phyloP scores from a whole-genome alignment of 1,140 invertebrate genomes.

The Trichonephila clavipes region DNA sequence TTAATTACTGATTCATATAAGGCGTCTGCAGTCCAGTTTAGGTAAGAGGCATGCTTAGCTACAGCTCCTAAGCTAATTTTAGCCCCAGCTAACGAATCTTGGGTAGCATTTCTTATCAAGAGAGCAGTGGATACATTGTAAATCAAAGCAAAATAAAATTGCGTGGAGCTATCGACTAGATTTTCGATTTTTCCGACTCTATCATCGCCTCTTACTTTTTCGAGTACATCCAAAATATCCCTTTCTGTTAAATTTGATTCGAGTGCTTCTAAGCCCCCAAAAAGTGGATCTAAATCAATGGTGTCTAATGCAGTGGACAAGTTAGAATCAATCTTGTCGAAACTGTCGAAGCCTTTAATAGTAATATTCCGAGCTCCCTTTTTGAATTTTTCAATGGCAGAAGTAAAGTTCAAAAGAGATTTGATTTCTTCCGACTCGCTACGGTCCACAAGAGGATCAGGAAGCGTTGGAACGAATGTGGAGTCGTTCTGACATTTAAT shows the following conservation, averaged over 20 bases:
- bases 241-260: neutral
- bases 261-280: neutral
- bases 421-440: neutral
- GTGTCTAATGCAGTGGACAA: neutral
- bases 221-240: neutral
- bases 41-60: neutral
- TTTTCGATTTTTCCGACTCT: neutral
- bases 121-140: neutral
- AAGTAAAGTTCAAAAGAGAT: neutral
- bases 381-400: neutral
- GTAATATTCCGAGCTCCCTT: neutral
- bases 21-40: neutral
- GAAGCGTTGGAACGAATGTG: slow-evolving; percentile 1
- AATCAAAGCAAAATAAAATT: neutral
- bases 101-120: neutral
- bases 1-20: neutral
- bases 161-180: neutral
- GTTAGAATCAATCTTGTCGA: neutral
- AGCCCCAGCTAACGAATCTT: no score
- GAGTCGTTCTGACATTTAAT: neutral
- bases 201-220: neutral
- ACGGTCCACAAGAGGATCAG: neutral
- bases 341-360: neutral
- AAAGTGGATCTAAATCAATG: neutral
- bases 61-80: neutral